Conservation (phyloP, 2,797 vertebrate genomes). For the Emydoidea blandingii region DNA sequence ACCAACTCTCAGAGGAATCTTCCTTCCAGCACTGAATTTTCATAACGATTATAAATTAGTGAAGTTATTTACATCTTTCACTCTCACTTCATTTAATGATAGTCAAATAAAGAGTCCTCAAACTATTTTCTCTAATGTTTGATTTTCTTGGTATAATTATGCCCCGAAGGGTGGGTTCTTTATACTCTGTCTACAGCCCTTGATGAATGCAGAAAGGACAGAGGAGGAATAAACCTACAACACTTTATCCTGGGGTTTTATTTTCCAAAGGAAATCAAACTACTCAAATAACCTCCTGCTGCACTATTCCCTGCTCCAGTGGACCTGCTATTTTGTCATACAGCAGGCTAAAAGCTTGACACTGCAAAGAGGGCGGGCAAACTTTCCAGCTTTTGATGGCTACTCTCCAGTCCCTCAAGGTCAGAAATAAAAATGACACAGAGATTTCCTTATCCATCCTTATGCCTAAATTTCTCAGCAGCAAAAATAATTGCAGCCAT, state of each 20-base stretch:
- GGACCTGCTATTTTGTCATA: background rate
- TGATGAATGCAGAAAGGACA: conserved; percentile 20
- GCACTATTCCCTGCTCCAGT: accelerated
- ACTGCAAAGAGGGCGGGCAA: background rate
- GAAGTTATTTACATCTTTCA: conserved; percentile 60
- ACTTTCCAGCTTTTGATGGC: background rate
- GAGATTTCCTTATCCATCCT: background rate
- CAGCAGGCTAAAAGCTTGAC: background rate
- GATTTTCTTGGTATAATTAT: conserved; percentile 61
- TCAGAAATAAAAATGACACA: background rate
- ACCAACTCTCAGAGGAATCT: background rate
- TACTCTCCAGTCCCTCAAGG: background rate
- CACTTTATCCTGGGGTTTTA: background rate
- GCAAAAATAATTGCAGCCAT: background rate
- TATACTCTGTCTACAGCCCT: background rate
- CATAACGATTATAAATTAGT: conserved; percentile 30
- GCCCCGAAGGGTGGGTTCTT: conserved; percentile 43
- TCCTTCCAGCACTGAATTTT: conserved; percentile 12
- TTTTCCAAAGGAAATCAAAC: background rate
- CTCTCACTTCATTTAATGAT: conserved; percentile 49
- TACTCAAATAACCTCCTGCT: accelerated
- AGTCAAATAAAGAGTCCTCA: conserved; percentile 38
- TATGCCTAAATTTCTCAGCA: background rate
- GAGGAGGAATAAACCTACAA: background rate
- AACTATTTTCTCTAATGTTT: conserved; percentile 55